Conservation (phyloP, 2,888 invertebrate species). For the Torymus tubicola region DNA sequence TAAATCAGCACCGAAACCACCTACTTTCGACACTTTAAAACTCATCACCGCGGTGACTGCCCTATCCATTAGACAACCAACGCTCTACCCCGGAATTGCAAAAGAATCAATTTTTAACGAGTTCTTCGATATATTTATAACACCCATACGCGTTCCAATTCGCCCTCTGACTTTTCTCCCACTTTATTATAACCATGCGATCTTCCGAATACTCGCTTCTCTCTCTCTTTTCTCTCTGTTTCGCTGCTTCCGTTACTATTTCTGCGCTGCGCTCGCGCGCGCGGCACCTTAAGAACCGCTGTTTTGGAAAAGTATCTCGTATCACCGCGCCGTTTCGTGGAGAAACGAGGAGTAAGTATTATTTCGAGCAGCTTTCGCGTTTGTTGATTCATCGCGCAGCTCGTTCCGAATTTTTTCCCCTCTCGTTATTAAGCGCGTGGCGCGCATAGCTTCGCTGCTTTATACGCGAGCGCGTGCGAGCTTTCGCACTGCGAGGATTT, state of each 20-base stretch:
- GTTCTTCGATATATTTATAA: conserved; percentile 41
- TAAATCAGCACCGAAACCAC: too few species aligned
- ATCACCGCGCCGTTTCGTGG: conserved; percentile 2
- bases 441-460: too few species aligned
- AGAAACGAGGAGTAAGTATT: neutral
- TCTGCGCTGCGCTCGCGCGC: conserved; percentile 45
- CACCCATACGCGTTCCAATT: conserved; percentile 56
- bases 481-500: too few species aligned
- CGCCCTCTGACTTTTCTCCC: conserved; percentile 28
- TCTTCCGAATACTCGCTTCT: conserved; percentile 35
- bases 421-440: too few species aligned
- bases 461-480: too few species aligned
- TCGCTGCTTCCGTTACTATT: conserved; percentile 53
- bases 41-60: too few species aligned
- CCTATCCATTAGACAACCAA: too few species aligned
- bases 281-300: conserved; percentile 38
- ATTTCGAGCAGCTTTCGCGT: neutral
- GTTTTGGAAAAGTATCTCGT: conserved; percentile 46
- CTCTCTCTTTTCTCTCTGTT: too few species aligned
- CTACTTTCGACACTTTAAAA: too few species aligned
- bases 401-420: too few species aligned
- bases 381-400: too few species aligned
- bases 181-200: conserved; percentile 31
- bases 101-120: conserved; percentile 39
- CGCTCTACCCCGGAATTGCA: conserved; percentile 8